Evolutionary conservation across 2,888 invertebrate genomes (phyloP).

Genomic region (Nemotelus pantherinus): DNA sequence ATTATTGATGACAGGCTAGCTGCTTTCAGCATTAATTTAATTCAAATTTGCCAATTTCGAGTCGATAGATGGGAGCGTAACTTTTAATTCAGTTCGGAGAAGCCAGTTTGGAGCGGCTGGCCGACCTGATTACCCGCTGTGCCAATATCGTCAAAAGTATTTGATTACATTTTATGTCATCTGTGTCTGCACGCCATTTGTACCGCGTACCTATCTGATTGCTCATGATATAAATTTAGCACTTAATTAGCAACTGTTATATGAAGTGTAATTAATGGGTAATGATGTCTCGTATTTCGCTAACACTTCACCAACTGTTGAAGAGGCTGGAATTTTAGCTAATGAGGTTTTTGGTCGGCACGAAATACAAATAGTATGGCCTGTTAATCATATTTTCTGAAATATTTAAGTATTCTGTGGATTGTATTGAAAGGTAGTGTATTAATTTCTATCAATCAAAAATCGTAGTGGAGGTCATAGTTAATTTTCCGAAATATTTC

Average conservation of each 20-base stretch:
- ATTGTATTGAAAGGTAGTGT: too few relatives aligned
- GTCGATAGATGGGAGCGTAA: too few relatives aligned
- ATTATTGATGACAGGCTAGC: slow-evolving; percentile 18
- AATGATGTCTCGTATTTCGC: background rate
- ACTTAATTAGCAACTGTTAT: slow-evolving; percentile 9
- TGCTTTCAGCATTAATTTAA: slow-evolving; percentile 2
- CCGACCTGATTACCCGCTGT: background rate
- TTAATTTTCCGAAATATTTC: too few relatives aligned
- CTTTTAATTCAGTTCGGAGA: too few relatives aligned
- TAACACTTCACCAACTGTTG: too few relatives aligned
- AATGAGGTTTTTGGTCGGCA: too few relatives aligned
- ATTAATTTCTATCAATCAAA: too few relatives aligned
- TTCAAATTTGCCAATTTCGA: background rate
- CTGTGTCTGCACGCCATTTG: background rate
- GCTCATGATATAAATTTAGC: background rate
- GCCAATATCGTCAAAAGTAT: background rate
- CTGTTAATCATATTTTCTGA: too few relatives aligned
- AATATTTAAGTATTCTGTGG: too few relatives aligned
- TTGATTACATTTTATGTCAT: background rate
- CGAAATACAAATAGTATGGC: too few relatives aligned
- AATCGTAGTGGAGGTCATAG: too few relatives aligned
- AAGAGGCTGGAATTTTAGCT: too few relatives aligned
- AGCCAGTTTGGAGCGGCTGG: background rate
- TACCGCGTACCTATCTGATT: background rate
- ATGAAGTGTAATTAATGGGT: slow-evolving; percentile 3